Evolutionary conservation across 2,888 invertebrate species (phyloP), one percentile per base, ranked within the genome.

Genomic region (Uloborus plumipes): DNA sequence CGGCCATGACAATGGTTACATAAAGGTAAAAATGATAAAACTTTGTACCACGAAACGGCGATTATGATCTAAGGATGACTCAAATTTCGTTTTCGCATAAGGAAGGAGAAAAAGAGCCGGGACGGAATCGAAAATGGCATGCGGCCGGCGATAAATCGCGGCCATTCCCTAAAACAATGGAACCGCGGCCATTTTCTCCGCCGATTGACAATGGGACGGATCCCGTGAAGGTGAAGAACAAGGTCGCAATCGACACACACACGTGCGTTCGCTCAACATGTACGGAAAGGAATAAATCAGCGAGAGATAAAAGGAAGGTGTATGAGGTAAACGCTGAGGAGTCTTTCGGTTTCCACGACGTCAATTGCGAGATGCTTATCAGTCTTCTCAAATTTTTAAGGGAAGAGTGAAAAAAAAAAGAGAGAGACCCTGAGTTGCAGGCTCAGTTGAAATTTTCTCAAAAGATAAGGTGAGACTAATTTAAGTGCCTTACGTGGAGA

Each of bases 161-260:
- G 39, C 39, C 7, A 59, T 59, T 22, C 18, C 13, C n/a, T n/a
- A 13, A 59, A 59, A 59, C 59, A 59, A 59, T 59, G 20, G 59
- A 39, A 39, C 39, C 9, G 20, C 22, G 59, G 59, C 14, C 47
- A 18, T 49, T 47, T 64, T 64, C 49, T 69, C n/a, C n/a, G 69
- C 70, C 50, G 69, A 80, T 50, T 64, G 80, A 80, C 80, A 80
- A 80, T 80, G 59, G 73, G 51, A 47, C 16, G 50, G 71, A 51
- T 51, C 22, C 31, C 1, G 64, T 58, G 74, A 80, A 80, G 80
- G 80, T 80, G 80, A 80, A 80, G 80, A 64, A 70, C 80, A 74
- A 74, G 80, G 80, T 49, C 69, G 53, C 7, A 39, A 39, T 39
- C 39, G 39, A 39, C 39, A 39, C 39, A 39, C 39, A 39, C 39